Percentiles rank a stretch among this genome's conserved stretches.
Evolutionary conservation across 2,797 vertebrate species (phyloP).

Genomic region (Poecilia picta): DNA sequence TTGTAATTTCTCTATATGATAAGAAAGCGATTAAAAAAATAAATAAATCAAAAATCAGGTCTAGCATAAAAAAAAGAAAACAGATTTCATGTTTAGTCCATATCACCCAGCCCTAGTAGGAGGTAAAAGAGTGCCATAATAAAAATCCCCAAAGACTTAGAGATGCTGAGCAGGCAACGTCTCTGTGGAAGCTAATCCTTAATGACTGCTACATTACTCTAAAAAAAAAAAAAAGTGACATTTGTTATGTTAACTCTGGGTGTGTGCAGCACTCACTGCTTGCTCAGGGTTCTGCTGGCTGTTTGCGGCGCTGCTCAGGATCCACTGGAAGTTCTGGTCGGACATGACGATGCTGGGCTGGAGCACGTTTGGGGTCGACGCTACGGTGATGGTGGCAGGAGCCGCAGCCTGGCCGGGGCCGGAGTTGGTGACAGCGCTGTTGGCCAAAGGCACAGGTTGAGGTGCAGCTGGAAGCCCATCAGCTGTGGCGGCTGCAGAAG

Average conservation of each 20-base stretch:
- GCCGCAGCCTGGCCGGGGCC: slow-evolving; percentile 49
- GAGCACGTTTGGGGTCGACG: slow-evolving; percentile 89
- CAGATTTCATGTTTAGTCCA: no score
- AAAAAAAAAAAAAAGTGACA: neutral
- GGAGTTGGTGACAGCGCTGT: slow-evolving; percentile 72
- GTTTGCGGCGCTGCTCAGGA: slow-evolving; percentile 92
- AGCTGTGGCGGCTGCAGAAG: slow-evolving; percentile 35
- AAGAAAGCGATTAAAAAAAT: no score
- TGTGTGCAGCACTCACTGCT: slow-evolving; percentile 81
- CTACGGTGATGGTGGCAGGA: slow-evolving; percentile 85
- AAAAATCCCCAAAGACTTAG: neutral
- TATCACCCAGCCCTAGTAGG: no score
- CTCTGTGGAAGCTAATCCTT: neutral
- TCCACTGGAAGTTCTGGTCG: slow-evolving; percentile 98
- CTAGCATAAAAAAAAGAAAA: no score
- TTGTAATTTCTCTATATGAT: no score
- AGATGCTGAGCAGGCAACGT: neutral
- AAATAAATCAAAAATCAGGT: no score
- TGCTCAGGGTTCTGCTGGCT: slow-evolving; percentile 90
- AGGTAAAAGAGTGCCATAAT: neutral
- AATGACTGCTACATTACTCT: neutral
- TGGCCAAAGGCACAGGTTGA: slow-evolving; percentile 87
- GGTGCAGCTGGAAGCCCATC: slow-evolving; percentile 63
- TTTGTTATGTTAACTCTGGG: neutral
- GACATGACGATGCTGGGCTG: slow-evolving; percentile 95